These are phyloP conservation scores for Sebastes hubbsi DNA, from an alignment of 2,797 vertebrate species.

Conservation along the genomic window DNA sequence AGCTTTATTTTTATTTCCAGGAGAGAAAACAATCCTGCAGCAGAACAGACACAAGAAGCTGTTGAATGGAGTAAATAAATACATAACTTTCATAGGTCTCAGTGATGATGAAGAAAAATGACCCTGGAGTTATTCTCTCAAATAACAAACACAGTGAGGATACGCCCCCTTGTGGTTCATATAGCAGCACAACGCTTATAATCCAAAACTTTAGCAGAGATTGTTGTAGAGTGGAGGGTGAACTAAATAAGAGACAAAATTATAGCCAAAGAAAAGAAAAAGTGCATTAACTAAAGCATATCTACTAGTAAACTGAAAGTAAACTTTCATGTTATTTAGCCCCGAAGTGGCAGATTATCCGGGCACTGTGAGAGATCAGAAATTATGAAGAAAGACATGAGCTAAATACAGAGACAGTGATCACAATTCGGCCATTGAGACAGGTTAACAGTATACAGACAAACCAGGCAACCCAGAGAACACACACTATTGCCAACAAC, in stretches of 20 bases:
- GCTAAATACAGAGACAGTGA: too few species aligned
- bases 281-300: too few species aligned
- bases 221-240: background rate
- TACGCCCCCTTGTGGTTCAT: slow-evolving; percentile 58
- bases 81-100: background rate
- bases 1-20: background rate
- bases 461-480: background rate
- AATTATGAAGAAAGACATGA: too few species aligned
- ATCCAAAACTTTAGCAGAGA: background rate
- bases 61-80: background rate
- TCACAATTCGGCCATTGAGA: too few species aligned
- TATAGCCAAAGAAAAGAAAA: too few species aligned
- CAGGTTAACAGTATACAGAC: background rate
- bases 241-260: too few species aligned
- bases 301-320: too few species aligned
- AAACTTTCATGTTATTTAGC: too few species aligned
- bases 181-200: accelerated
- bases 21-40: background rate
- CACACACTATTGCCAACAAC: background rate
- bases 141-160: background rate
- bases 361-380: background rate
- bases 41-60: background rate
- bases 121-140: background rate
- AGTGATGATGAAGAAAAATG: background rate
- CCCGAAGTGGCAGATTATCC: too few species aligned